Evolutionary conservation across 2,797 vertebrate species (phyloP).

Genomic region (Simalia tracyae): DNA sequence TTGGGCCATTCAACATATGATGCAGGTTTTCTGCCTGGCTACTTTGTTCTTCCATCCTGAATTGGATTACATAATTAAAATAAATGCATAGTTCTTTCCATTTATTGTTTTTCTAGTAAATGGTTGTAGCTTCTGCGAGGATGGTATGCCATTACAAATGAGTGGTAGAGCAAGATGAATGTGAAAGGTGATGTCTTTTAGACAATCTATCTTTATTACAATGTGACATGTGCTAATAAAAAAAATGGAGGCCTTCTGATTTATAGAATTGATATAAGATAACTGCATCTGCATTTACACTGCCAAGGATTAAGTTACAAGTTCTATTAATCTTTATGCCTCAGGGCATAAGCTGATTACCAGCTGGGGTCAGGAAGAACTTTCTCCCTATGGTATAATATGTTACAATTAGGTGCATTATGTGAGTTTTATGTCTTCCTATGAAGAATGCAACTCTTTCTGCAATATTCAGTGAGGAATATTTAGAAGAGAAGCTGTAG

Average conservation of each 20-base stretch:
- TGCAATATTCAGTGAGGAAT: not conserved
- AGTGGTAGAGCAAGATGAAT: not conserved
- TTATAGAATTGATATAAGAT: conserved; percentile 29
- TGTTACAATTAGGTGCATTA: not conserved
- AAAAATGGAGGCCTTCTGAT: not conserved
- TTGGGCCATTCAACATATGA: not conserved
- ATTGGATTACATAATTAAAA: conserved; percentile 13
- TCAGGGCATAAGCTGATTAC: conserved; percentile 2
- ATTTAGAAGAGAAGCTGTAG: not conserved
- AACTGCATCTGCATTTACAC: conserved; percentile 21
- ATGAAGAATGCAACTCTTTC: fast-evolving
- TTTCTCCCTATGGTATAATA: not conserved
- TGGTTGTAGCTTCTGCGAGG: not conserved
- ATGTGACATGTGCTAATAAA: not conserved
- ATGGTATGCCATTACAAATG: not conserved
- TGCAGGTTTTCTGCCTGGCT: fast-evolving
- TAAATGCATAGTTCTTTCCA: not conserved
- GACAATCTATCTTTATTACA: not conserved
- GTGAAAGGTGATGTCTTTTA: not conserved
- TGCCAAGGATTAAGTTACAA: not conserved
- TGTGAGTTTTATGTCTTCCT: not conserved
- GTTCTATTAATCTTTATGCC: conserved; percentile 7
- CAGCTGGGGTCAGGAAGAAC: conserved; percentile 17
- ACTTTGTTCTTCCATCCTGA: not conserved
- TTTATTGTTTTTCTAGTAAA: not conserved